A percentile compares a stretch with the other conserved stretches of the same genome.
Conservation (phyloP, 2,113 vertebrate genomes). For the Myiopsitta monachus region DNA sequence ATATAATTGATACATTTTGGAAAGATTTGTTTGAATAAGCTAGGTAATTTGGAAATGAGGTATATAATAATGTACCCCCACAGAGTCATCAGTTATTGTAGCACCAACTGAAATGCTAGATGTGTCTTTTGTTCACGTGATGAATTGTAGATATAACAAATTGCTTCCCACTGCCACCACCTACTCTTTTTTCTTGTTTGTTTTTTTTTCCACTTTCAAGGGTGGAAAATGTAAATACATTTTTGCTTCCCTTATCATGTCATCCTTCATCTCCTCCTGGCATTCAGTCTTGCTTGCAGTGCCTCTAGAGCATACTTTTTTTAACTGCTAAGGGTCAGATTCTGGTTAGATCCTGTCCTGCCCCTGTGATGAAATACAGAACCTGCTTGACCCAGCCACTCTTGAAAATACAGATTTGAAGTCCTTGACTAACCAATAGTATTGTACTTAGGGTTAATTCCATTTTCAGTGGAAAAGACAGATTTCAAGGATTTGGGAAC, state of each 20-base stretch:
- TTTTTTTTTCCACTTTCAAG: not conserved
- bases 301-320: not conserved
- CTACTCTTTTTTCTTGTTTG: not conserved
- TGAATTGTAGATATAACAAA: not conserved
- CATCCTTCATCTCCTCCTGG: not conserved
- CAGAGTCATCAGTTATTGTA: not conserved
- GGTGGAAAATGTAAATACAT: not conserved
- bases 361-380: not conserved
- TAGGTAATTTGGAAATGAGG: constrained; percentile 16
- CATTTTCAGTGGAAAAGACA: not conserved
- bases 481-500: not conserved
- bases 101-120: not conserved
- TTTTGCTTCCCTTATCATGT: not conserved
- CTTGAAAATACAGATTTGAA: not conserved
- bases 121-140: not conserved
- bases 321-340: not conserved
- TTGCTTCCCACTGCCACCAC: not conserved
- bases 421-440: not conserved
- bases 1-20: constrained; percentile 21
- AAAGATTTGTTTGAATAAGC: constrained; percentile 31
- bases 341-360: not conserved
- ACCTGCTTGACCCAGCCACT: not conserved
- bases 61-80: not conserved
- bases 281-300: not conserved
- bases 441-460: not conserved